These are phyloP conservation scores for Pelvicachromis taeniatus DNA, from an alignment of 2,113 vertebrate species.

Conservation along the genomic window DNA sequence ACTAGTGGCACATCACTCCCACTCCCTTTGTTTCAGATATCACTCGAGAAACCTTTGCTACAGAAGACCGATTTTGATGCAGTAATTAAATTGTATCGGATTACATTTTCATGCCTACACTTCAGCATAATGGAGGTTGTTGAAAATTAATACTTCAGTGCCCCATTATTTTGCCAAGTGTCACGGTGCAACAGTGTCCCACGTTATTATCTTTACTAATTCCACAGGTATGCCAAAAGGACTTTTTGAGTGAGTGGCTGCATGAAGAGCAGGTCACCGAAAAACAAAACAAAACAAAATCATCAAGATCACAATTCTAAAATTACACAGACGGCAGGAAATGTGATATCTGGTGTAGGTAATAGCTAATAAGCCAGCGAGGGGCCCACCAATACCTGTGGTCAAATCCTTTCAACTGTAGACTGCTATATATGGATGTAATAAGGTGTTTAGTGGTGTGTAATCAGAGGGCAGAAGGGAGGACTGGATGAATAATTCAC, in stretches of 20 bases:
- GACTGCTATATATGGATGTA: slow-evolving; percentile 46
- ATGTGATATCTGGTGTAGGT: not conserved
- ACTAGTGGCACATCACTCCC: not conserved
- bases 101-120: not conserved
- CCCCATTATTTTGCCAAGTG: not conserved
- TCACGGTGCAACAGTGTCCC: not conserved
- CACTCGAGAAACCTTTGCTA: not conserved
- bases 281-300: not conserved
- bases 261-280: not conserved
- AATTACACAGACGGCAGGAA: not conserved
- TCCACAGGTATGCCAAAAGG: not conserved
- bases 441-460: slow-evolving; percentile 52
- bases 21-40: not conserved
- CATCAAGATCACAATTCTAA: not conserved
- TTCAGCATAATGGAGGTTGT: not conserved
- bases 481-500: slow-evolving; percentile 56
- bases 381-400: slow-evolving; percentile 12
- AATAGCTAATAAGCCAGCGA: slow-evolving; percentile 15
- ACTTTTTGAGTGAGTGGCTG: not conserved
- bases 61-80: not conserved
- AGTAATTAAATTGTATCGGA: not conserved
- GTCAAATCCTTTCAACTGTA: slow-evolving; percentile 43
- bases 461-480: slow-evolving; percentile 38
- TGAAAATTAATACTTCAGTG: not conserved
- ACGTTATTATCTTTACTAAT: not conserved